Percentiles rank a stretch among this genome's conserved stretches.
Evolutionary conservation across 1,140 invertebrate genomes (phyloP).

Genomic region (Philaenus spumarius): DNA sequence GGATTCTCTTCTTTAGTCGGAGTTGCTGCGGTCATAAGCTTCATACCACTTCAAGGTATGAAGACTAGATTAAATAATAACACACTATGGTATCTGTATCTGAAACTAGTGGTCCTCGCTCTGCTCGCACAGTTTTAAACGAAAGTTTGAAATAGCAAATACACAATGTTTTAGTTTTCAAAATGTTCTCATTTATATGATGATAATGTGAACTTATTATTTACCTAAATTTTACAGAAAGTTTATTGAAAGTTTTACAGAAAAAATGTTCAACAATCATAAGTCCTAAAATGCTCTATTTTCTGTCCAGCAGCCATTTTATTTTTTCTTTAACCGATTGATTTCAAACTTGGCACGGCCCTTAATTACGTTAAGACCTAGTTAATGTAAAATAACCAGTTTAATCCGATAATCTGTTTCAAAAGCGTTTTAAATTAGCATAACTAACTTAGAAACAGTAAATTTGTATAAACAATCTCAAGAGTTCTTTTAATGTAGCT

Average conservation of each 20-base stretch:
- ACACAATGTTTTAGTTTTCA: not conserved
- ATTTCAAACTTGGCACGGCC: no score
- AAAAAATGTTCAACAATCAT: not conserved
- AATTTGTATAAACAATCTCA: no score
- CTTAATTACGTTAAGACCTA: no score
- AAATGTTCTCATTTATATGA: not conserved
- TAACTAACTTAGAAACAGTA: no score
- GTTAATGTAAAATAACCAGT: no score
- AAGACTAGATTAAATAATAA: slow-evolving; percentile 20
- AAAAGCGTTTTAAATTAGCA: no score
- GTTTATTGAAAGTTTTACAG: not conserved
- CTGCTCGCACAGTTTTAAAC: not conserved
- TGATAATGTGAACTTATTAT: slow-evolving; percentile 1
- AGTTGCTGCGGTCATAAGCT: slow-evolving; percentile 56
- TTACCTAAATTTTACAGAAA: slow-evolving; percentile 5
- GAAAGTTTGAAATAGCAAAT: not conserved
- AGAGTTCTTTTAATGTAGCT: no score
- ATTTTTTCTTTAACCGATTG: no score
- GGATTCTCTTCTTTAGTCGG: slow-evolving; percentile 61
- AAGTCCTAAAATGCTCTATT: no score
- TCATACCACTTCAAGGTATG: slow-evolving; percentile 65
- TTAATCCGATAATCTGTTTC: no score
- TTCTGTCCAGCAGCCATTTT: no score
- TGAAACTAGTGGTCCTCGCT: not conserved
- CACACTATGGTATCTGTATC: not conserved